Base-by-base conservation (phyloP, 2,888 invertebrate genomes). In the Tetragnatha montana region DNA sequence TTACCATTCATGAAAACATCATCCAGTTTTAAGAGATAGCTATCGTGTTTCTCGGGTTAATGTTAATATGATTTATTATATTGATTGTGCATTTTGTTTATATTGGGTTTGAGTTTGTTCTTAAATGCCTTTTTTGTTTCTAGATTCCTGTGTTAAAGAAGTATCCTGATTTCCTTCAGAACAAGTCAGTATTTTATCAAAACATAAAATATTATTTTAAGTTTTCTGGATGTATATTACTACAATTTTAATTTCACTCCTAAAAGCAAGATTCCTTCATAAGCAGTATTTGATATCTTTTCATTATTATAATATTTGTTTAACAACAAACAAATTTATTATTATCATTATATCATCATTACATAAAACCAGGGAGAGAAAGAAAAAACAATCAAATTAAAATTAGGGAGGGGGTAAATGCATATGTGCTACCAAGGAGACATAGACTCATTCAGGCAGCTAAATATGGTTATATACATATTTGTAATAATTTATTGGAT, bases 61-160 rank as follows among this genome's bases (percentile, higher is more conserved):
- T 51, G 12, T 60, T 81, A 47, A 35, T 17, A 0, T 12, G 17
- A 69, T 47, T 14, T 22, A 22, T 35, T 75, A 47, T 75, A 17
- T 35, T 35, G 14, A 17, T 47, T 75, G 8, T 68, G n/a, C n/a
- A 17, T 6, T 19, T 73, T 73, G 21, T n/a, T 19, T n/a, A 73
- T 35, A 35, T 35, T 35, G 35, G 35, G 35, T 35, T 35, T 35
- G 35, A 35, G 35, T 35, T 35, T 35, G 4, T 35, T 35, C 35
- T 35, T 71, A n/a, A 12, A 19, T 81, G 6, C 19, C 70, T 47
- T 69, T n/a, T 50, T 75, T 71, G 8, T 8, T 81, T 83, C 51
- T n/a, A 85, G 85, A 85, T 85, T 73, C 85, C 85, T 79, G 71
- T 50, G 50, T 60, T 85, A 71, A 85, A 78, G 71, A 82, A 71